Percentiles rank a stretch among this genome's conserved stretches.
phyloP scores from a whole-genome alignment of 1,140 invertebrate genomes.

The Thaumetopoea pityocampa region DNA sequence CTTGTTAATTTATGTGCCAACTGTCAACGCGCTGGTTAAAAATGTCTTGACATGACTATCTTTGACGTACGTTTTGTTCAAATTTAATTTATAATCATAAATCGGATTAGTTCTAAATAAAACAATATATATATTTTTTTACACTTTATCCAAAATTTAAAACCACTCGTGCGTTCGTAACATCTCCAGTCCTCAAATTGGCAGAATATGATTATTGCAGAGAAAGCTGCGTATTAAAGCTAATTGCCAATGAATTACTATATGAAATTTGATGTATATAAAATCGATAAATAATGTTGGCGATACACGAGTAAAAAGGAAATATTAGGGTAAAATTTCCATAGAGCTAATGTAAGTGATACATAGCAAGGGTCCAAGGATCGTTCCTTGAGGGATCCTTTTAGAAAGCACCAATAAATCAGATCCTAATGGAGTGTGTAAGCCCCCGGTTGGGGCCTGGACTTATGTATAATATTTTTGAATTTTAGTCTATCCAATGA shows the following conservation, averaged over 20 bases:
- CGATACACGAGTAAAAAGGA: slow-evolving; percentile 24
- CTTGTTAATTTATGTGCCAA: too few species aligned
- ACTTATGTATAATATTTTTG: slow-evolving; percentile 41
- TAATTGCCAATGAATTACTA: neutral
- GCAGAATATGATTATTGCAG: neutral
- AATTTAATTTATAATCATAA: too few species aligned
- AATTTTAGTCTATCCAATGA: slow-evolving; percentile 41
- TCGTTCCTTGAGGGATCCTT: slow-evolving; percentile 47
- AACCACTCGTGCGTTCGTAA: too few species aligned
- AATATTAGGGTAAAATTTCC: slow-evolving; percentile 32
- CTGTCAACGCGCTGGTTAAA: too few species aligned
- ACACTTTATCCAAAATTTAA: too few species aligned
- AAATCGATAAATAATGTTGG: slow-evolving; percentile 2
- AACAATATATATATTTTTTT: too few species aligned
- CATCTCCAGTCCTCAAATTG: too few species aligned
- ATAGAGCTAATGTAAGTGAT: slow-evolving; percentile 40
- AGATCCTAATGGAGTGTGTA: slow-evolving; percentile 55
- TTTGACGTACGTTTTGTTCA: too few species aligned
- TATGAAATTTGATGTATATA: slow-evolving; percentile 1
- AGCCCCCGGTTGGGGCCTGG: slow-evolving; percentile 11
- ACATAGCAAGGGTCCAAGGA: slow-evolving; percentile 31
- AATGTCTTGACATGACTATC: too few species aligned
- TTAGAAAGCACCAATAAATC: slow-evolving; percentile 59
- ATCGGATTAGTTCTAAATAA: too few species aligned
- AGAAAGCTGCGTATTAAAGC: neutral